Conservation (phyloP, 2,888 invertebrate genomes). For the Hyppa rectilinea region DNA sequence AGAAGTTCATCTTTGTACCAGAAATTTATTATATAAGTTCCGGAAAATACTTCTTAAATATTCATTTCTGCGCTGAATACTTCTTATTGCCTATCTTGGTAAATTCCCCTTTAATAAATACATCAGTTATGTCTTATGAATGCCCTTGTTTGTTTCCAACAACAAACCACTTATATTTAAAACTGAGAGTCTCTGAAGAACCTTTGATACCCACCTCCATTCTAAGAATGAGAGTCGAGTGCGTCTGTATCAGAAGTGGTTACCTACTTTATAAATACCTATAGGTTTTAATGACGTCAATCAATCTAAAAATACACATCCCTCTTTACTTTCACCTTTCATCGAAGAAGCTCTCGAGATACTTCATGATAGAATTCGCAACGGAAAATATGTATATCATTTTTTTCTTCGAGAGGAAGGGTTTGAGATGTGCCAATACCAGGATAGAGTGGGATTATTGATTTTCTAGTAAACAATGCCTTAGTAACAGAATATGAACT, state of each 20-base stretch:
- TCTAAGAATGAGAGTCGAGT: constrained; percentile 1
- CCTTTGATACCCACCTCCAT: background rate
- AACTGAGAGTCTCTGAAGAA: background rate
- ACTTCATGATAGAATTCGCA: constrained; percentile 17
- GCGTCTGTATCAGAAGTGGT: constrained; percentile 1
- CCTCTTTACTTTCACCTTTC: constrained; percentile 36
- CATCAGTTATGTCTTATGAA: background rate
- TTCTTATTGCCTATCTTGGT: background rate
- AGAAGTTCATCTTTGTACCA: background rate
- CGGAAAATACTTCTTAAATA: no score
- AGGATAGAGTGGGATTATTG: background rate
- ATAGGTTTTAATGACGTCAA: constrained; percentile 29
- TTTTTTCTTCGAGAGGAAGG: background rate
- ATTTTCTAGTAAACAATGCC: constrained; percentile 6
- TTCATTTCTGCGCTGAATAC: background rate
- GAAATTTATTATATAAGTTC: background rate
- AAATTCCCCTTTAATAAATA: background rate
- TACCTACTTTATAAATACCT: constrained; percentile 23
- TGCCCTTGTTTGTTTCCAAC: background rate
- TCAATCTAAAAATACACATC: constrained; percentile 42
- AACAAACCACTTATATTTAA: background rate
- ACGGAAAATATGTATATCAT: constrained; percentile 24
- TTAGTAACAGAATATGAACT: background rate
- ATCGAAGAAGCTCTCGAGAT: constrained; percentile 11
- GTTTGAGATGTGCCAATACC: constrained; percentile 7